Evolutionary conservation across 2,113 vertebrate species (phyloP), one percentile per base, ranked within the genome.

Genomic region (Euleptes europaea): DNA sequence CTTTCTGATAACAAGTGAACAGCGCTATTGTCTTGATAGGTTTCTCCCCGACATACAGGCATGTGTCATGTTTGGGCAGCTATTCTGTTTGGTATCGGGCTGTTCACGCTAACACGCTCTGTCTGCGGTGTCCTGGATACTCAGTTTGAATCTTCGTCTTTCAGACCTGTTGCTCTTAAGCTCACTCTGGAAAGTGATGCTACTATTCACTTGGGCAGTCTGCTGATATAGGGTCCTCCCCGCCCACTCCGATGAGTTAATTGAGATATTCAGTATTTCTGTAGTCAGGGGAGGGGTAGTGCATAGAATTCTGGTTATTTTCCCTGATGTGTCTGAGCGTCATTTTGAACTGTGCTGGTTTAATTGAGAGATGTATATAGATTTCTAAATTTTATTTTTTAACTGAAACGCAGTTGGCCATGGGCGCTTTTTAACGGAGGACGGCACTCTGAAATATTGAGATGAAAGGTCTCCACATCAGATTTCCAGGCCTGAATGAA

Each of bases 101-200:
- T 26, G 6, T 28, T 63, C 23, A 28, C 60, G 21, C 1, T 1
- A 33, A 1, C 47, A 0, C 2, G 0, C 74, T 11, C 4, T 8
- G 1, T 12, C 28, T n/a, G 2, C 11, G 0, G 0, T 0, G 57
- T 33, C 8, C 2, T 3, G 1, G 77, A 38, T 11, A 2, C 57
- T 28, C 2, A 2, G 19, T 82, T 42, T 5, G 1, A 28, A 2
- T 2, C 5, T 0, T 49, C 51, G 2, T 66, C 33, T 40, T 33
- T 15, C 28, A 5, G 74, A 78, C 47, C 14, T 77, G 66, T 15
- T 44, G 49, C 23, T 57, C 6, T 33, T 0, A 23, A 9, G 13
- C 65, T 72, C 26, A 4, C 11, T 14, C 17, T 40, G 15, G 12
- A 70, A 80, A 15, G 6, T 23, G 40, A 21, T 10, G 42, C 42